Evolutionary conservation across 1,140 invertebrate species (phyloP), one percentile per base, ranked within the genome.

Genomic region (Ceratosolen solmsi): DNA sequence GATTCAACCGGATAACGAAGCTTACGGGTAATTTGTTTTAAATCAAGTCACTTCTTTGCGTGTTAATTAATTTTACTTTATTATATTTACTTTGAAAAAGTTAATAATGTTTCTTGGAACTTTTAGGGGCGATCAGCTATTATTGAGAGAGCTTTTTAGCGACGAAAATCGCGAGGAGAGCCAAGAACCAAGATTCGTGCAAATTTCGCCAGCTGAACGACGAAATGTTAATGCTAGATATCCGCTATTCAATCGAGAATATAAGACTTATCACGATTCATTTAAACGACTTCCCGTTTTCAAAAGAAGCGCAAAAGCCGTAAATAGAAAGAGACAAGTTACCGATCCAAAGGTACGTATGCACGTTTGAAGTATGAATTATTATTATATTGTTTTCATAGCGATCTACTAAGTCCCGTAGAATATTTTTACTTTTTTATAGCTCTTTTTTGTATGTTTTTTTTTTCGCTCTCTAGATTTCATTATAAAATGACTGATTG

Each of bases 291-390:
- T 87, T 71, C 87, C 89, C 0, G 82, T 91, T 0, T 84, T 89
- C 5, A 91, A 91, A 72, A 88, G 90, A 49, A 91, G 90, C 51
- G 85, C 89, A 0, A 89, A 89, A 82, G 78, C 87, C 0, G 68
- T 87, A 3, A 86, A 75, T 68, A 80, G 73, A 22, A 88, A 87
- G 17, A 79, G 85, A 46, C 87, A 87, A 76, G 81, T 80, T 9
- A 90, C 87, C 15, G 90, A 91, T 86, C 89, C 90, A 9, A 90
- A 91, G 87, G 90, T 90, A n/a, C n/a, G n/a, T n/a, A 86, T 46
- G 41, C 41, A 5, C 41, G 41, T 46, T 46, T 46, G 41, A 46
- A 7, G 5, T 46, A 46, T 13, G 5, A n/a, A n/a, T n/a, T n/a
- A n/a, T n/a, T n/a, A n/a, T n/a, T n/a, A n/a, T n/a, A n/a, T n/a